These are phyloP conservation scores for Papilio glaucus DNA, from an alignment of 1,140 invertebrate species.

Conservation along the genomic window DNA sequence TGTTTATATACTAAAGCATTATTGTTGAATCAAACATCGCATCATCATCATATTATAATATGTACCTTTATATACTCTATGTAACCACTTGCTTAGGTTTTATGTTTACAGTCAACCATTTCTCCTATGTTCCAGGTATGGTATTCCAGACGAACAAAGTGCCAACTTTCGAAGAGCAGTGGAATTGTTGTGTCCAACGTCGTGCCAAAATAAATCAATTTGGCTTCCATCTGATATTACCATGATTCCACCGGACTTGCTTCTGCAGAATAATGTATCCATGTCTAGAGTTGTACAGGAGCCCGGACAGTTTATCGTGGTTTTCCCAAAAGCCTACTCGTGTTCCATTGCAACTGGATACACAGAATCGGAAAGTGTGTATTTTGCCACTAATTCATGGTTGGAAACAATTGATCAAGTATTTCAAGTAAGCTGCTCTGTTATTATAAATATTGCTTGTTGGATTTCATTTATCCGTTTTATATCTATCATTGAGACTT, in stretches of 20 bases:
- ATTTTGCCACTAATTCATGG: constrained; percentile 94
- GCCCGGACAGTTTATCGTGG: constrained; percentile 95
- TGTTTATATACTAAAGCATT: too few relatives aligned
- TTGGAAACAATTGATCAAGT: constrained; percentile 89
- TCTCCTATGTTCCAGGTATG: constrained; percentile 84
- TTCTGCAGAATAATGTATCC: constrained; percentile 90
- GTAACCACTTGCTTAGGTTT: too few relatives aligned
- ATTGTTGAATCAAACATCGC: too few relatives aligned
- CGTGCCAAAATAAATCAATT: constrained; percentile 91
- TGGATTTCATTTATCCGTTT: too few relatives aligned
- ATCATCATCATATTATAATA: too few relatives aligned
- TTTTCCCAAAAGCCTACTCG: constrained; percentile 95
- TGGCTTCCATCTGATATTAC: constrained; percentile 97
- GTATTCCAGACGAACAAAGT: constrained; percentile 91
- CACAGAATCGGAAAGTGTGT: constrained; percentile 95
- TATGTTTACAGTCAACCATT: too few relatives aligned
- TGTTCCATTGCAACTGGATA: constrained; percentile 95
- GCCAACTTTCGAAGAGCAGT: constrained; percentile 89
- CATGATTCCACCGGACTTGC: constrained; percentile 94
- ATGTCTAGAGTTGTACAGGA: constrained; percentile 92
- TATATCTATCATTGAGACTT: too few relatives aligned
- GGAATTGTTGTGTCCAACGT: constrained; percentile 90
- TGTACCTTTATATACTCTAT: too few relatives aligned
- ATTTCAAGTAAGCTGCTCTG: constrained; percentile 85
- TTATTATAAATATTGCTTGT: neutral